Percentiles rank a stretch among this genome's conserved stretches.
Evolutionary conservation across 2,113 vertebrate species (phyloP).

Genomic region (Capreolus pygargus): DNA sequence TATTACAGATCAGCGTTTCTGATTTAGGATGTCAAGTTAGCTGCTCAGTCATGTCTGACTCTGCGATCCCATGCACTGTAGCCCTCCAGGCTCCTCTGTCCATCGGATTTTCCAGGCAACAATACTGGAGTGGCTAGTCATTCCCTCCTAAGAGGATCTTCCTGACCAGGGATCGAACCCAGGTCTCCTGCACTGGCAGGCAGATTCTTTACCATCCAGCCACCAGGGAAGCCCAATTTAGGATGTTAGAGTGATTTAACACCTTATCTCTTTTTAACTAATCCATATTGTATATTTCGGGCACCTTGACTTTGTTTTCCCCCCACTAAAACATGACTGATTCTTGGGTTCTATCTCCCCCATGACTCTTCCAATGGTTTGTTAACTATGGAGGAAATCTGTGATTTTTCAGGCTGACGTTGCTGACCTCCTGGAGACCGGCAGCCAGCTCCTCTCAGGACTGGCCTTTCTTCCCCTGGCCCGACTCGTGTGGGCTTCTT

Average conservation of each 20-base stretch:
- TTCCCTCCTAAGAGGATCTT: not conserved
- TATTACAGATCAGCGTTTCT: not conserved
- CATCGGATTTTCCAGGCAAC: not conserved
- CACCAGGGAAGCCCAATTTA: not conserved
- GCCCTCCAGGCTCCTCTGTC: not conserved
- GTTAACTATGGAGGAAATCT: not conserved
- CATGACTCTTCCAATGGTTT: not conserved
- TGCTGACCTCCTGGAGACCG: not conserved
- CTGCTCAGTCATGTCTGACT: not conserved
- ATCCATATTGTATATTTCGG: not conserved
- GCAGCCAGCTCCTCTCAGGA: not conserved
- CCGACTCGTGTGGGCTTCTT: not conserved
- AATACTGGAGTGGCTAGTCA: not conserved
- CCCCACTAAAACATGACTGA: not conserved
- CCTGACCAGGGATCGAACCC: not conserved
- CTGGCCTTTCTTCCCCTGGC: not conserved
- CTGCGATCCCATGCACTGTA: not conserved
- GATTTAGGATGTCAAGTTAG: not conserved
- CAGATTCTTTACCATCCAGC: not conserved
- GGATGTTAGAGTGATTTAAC: not conserved
- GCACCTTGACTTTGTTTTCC: not conserved
- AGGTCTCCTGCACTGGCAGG: not conserved
- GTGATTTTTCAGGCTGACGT: not conserved
- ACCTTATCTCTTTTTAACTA: not conserved
- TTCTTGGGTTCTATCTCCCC: not conserved